Conservation (phyloP, 2,888 invertebrate genomes). For the Dryocosmus kuriphilus region DNA sequence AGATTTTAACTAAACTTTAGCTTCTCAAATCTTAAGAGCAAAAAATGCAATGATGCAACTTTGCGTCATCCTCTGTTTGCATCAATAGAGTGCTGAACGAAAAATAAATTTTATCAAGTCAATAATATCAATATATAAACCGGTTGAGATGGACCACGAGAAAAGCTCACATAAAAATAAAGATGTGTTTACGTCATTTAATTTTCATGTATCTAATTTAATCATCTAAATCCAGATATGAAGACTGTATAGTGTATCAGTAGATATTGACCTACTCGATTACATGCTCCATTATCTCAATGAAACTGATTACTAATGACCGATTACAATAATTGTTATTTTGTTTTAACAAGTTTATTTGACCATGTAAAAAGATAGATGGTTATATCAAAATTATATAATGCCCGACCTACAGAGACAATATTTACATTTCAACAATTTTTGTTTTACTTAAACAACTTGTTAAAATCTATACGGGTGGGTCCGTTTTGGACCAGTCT, state of each 20-base stretch:
- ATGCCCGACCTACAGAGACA: too few relatives aligned
- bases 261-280: not conserved
- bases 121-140: not conserved
- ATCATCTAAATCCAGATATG: not conserved
- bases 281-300: conserved; percentile 15
- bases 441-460: too few relatives aligned
- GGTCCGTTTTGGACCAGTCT: too few relatives aligned
- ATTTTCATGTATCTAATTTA: not conserved
- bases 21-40: not conserved
- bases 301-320: conserved; percentile 11
- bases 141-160: not conserved
- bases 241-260: not conserved
- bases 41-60: not conserved
- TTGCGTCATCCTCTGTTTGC: not conserved
- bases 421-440: too few relatives aligned
- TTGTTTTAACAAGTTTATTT: not conserved
- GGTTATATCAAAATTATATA: not conserved
- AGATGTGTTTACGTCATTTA: not conserved
- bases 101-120: not conserved
- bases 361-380: not conserved
- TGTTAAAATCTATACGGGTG: too few relatives aligned
- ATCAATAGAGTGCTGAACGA: not conserved
- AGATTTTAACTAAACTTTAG: not conserved
- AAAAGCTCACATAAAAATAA: not conserved
- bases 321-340: not conserved